Base-by-base conservation (phyloP, 1,140 invertebrate species). In the Bicyclus anynana region DNA sequence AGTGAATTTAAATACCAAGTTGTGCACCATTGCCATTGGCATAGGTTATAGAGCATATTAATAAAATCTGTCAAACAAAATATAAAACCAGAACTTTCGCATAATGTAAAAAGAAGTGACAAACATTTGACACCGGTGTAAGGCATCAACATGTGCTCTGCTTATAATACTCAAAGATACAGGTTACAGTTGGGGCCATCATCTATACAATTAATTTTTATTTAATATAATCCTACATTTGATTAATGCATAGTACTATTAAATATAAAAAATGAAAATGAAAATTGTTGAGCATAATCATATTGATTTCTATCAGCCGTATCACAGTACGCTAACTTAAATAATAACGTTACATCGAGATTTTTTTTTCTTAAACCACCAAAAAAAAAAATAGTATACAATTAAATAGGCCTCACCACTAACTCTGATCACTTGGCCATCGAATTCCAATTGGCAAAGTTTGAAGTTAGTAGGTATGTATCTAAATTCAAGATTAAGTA, bases 251-350 rank as follows among this genome's bases (percentile, higher is more conserved):
- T 65, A 71, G 65, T 68, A 67, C 12, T 44, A 14, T 7, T 40
- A 5, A 16, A 16, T 40, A 17, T 21, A 44, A 21, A 44, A 44
- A 44, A 59, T n/a, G 61, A 65, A 51, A 52, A 62, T 53, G 55
- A 69, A 65, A 72, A 73, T 68, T 65, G 71, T 81, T 83, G 79
- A 84, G 79, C 80, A 84, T 73, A 81, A 78, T 78, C 65, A 74
- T 72, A 77, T 65, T 50, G 58, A 69, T 69, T 75, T 69, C 55
- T 67, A 74, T 56, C 77, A 79, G 77, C 77, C 79, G 79, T 82
- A 84, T 84, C 79, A 84, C 81, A 84, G 79, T 77, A 84, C 73
- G 69, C 79, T 82, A 82, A 84, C 74, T 77, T 77, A 79, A 81
- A 72, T 35, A 74, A 68, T 67, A 74, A 69, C 23, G 58, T 67